Base-by-base conservation (phyloP, 2,113 vertebrate genomes). In the Nymphicus hollandicus region DNA sequence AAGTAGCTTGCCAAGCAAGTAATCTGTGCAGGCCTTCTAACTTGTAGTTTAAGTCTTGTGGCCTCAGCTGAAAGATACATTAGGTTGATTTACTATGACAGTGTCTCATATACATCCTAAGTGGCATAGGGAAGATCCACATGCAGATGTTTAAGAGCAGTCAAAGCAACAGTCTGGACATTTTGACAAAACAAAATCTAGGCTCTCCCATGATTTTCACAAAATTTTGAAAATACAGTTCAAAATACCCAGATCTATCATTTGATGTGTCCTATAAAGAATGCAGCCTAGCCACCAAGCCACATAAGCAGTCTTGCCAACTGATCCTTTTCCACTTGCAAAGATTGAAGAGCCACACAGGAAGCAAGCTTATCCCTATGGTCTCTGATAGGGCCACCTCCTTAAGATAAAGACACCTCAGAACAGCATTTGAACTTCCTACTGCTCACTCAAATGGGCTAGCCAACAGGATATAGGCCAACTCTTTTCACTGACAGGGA, bases 41-140 rank as follows among this genome's bases (percentile, higher is more conserved):
- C 86, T 86, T 56, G 66, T 91, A 85, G 35, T 90, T 96, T 86
- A 86, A 68, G 52, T 86, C 85, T 66, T 71, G n/a, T 41, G 88
- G 29, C 52, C 85, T 55, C 87, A 65, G 24, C 17, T 43, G 63
- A 76, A 90, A 60, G 44, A 22, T 70, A 24, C 6, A 4, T 23
- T 58, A 22, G 20, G 6, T 12, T 81, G 56, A 56, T 71, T n/a
- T 70, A n/a, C 49, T 64, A 29, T 37, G 22, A 43, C 22, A n/a
- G 35, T 33, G 23, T 77, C 55, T 49, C 41, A 19, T 28, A 33
- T 14, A 37, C 47, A 35, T 43, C 46, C 35, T 37, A 49, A 49
- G 18, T 29, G 18, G 22, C 47, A 33, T 25, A 69, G 50, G 56
- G 28, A 35, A 65, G 41, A 28, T 50, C 31, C 47, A 76, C 27